phyloP scores from a whole-genome alignment of 1,140 invertebrate species.

The Colletes gigas region DNA sequence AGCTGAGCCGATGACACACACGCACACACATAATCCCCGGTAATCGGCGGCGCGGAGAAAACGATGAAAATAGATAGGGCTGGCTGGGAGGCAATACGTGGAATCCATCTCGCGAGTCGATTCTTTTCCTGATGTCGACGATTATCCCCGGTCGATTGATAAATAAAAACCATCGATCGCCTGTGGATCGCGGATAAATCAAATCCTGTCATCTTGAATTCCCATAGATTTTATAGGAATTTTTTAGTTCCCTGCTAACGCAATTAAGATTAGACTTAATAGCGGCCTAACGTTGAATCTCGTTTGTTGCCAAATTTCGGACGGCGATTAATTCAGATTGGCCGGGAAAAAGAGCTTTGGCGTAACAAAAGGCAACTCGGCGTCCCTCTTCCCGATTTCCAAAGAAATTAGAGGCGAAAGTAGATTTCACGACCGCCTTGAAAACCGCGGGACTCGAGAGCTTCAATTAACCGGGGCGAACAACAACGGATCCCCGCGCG shows the following conservation, averaged over 20 bases:
- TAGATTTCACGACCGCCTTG: constrained; percentile 5
- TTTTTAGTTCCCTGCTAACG: too few relatives aligned
- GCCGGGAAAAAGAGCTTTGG: neutral
- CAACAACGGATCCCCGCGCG: constrained; percentile 25
- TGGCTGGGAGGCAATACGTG: constrained; percentile 31
- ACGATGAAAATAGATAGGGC: constrained; percentile 67
- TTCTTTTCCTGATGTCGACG: constrained; percentile 52
- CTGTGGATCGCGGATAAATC: too few relatives aligned
- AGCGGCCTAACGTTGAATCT: too few relatives aligned
- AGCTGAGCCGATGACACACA: constrained; percentile 63
- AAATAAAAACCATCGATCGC: constrained; percentile 2
- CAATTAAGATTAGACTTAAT: too few relatives aligned
- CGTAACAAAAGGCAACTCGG: neutral
- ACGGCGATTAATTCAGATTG: neutral
- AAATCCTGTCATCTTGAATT: too few relatives aligned
- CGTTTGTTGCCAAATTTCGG: too few relatives aligned
- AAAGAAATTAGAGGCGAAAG: constrained; percentile 17
- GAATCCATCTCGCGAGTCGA: constrained; percentile 17
- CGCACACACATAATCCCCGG: constrained; percentile 50
- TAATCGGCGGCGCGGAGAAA: constrained; percentile 50
- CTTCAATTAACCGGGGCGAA: constrained; percentile 30
- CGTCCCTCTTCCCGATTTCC: too few relatives aligned
- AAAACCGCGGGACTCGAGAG: neutral
- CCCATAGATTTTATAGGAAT: too few relatives aligned
- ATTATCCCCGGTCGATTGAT: constrained; percentile 26